Conservation (phyloP, 92 coral and sea anemone species). For the Bergia sp. region DNA sequence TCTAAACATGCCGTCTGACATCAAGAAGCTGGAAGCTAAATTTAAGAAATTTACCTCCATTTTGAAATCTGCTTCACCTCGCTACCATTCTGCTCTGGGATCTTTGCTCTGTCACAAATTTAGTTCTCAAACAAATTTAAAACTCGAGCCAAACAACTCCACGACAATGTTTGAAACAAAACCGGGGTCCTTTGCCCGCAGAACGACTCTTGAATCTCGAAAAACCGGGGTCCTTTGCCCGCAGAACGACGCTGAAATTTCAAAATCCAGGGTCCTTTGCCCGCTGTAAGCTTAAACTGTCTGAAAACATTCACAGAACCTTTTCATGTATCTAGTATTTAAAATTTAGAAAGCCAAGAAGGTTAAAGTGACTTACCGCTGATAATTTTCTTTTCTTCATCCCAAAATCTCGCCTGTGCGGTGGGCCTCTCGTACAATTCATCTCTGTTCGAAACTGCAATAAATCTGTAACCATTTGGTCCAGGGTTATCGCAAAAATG, state of each 20-base stretch:
- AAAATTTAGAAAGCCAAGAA: too few species aligned
- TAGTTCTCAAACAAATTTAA: too few species aligned
- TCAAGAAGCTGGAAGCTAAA: too few species aligned
- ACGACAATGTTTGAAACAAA: neutral
- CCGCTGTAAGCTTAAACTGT: neutral
- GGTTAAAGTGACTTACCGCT: conserved; percentile 36
- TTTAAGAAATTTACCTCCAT: neutral
- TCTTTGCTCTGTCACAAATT: too few species aligned
- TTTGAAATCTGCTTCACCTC: neutral
- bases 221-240: conserved; percentile 1
- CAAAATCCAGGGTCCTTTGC: neutral
- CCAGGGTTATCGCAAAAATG: conserved; percentile 67
- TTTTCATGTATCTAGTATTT: too few species aligned
- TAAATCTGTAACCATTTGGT: conserved; percentile 75
- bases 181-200: neutral
- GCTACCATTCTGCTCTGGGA: neutral
- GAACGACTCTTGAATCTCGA: neutral
- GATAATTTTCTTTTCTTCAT: conserved; percentile 36
- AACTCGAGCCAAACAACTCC: too few species aligned
- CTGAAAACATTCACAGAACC: too few species aligned
- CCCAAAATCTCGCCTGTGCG: conserved; percentile 62
- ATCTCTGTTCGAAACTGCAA: conserved; percentile 86
- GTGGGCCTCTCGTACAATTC: conserved; percentile 81
- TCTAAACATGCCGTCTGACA: too few species aligned
- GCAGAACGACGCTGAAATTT: neutral